Evolutionary conservation across 2,113 vertebrate species (phyloP).

Genomic region (Trinectes maculatus): DNA sequence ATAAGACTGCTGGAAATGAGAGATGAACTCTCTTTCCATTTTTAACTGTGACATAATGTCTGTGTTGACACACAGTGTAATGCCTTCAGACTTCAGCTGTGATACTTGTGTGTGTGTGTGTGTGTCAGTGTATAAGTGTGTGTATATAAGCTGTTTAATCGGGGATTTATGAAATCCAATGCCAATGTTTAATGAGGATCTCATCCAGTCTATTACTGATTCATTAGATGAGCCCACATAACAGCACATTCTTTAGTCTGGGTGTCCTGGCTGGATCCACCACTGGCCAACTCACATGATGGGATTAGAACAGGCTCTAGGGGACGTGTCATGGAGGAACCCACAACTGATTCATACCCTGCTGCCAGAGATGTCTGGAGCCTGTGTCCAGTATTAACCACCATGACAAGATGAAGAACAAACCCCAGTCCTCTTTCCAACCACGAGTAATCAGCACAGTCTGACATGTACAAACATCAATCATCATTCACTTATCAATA

Average conservation of each 20-base stretch:
- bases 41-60: constrained; percentile 6
- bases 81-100: constrained; percentile 7
- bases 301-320: constrained; percentile 20
- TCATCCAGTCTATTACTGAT: constrained; percentile 4
- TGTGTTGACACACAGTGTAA: not conserved
- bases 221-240: constrained; percentile 19
- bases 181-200: constrained; percentile 28
- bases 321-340: constrained; percentile 4
- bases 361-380: constrained; percentile 12
- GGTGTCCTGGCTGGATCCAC: not conserved
- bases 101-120: constrained; percentile 17
- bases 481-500: not conserved
- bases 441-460: not conserved
- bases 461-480: not conserved
- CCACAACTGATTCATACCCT: not conserved
- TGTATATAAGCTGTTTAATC: constrained; percentile 19
- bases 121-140: constrained; percentile 11
- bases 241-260: constrained; percentile 12
- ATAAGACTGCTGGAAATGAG: constrained; percentile 26
- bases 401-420: not conserved
- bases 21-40: constrained; percentile 5
- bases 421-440: not conserved
- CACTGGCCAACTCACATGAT: not conserved
- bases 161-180: constrained; percentile 14
- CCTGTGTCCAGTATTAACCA: not conserved